Evolutionary conservation across 2,797 vertebrate species (phyloP).

Genomic region (Margarornis squamiger): DNA sequence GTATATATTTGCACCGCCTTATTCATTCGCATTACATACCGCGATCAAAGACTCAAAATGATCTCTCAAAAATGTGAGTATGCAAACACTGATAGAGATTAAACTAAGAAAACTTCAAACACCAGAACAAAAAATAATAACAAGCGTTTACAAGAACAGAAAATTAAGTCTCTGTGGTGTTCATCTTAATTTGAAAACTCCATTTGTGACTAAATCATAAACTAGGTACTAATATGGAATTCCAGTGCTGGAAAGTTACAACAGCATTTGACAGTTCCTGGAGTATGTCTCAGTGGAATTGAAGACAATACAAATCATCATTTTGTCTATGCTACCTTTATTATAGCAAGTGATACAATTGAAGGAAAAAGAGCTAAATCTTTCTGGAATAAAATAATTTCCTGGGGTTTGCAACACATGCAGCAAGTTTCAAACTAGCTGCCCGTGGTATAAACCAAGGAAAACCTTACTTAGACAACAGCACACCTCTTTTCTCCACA

Average conservation of each 20-base stretch:
- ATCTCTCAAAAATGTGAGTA: not conserved
- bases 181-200: not conserved
- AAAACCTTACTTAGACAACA: not conserved
- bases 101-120: not conserved
- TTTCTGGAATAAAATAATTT: not conserved
- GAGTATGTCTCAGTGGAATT: not conserved
- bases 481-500: not conserved
- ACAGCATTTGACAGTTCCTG: not conserved
- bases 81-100: not conserved
- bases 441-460: not conserved
- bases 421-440: not conserved
- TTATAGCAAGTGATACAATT: not conserved
- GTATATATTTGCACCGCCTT: not conserved
- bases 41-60: not conserved
- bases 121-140: not conserved
- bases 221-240: not conserved
- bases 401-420: not conserved
- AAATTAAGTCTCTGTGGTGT: not conserved
- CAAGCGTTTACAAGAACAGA: not conserved
- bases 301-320: not conserved
- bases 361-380: not conserved
- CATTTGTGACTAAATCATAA: not conserved
- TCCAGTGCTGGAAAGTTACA: not conserved
- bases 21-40: not conserved
- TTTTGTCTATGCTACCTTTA: not conserved